Evolutionary conservation across 1,140 invertebrate genomes (phyloP).

Genomic region (Drosophila sproati): DNA sequence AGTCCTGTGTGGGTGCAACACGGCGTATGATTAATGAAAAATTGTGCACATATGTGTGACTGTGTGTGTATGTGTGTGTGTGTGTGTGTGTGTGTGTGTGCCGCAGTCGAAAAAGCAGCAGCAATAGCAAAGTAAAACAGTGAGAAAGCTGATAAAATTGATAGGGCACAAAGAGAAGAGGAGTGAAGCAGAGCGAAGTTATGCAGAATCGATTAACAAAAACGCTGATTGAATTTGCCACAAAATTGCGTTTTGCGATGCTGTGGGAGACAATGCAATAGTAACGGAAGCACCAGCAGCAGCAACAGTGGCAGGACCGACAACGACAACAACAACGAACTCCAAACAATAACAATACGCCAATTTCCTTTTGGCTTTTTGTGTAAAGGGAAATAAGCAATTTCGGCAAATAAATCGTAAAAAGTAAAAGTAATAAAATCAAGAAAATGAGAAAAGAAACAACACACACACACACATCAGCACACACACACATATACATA

Average conservation of each 20-base stretch:
- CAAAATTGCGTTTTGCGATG: constrained; percentile 55
- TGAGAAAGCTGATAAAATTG: constrained; percentile 45
- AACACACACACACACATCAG: constrained; percentile 27
- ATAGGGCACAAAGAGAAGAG: constrained; percentile 10
- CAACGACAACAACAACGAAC: constrained; percentile 29
- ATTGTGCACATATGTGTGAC: constrained; percentile 25
- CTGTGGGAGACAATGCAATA: constrained; percentile 59
- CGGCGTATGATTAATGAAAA: constrained; percentile 80
- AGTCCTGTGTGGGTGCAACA: constrained; percentile 64
- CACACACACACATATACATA: constrained; percentile 17
- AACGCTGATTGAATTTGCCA: constrained; percentile 77
- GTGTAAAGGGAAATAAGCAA: constrained; percentile 76
- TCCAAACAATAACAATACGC: constrained; percentile 50
- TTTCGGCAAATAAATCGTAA: constrained; percentile 82
- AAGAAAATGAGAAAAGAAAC: constrained; percentile 79
- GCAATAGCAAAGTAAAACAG: constrained; percentile 32
- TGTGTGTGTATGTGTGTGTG: neutral
- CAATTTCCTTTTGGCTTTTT: constrained; percentile 52
- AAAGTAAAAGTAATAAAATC: constrained; percentile 83
- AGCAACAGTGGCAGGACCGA: constrained; percentile 29
- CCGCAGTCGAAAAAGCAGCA: constrained; percentile 23
- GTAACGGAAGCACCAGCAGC: constrained; percentile 23
- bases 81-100: neutral
- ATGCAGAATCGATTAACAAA: constrained; percentile 73
- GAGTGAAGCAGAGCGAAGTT: constrained; percentile 9